Base-by-base conservation (phyloP, 2,113 vertebrate species). In the Lipotes vexillifer region DNA sequence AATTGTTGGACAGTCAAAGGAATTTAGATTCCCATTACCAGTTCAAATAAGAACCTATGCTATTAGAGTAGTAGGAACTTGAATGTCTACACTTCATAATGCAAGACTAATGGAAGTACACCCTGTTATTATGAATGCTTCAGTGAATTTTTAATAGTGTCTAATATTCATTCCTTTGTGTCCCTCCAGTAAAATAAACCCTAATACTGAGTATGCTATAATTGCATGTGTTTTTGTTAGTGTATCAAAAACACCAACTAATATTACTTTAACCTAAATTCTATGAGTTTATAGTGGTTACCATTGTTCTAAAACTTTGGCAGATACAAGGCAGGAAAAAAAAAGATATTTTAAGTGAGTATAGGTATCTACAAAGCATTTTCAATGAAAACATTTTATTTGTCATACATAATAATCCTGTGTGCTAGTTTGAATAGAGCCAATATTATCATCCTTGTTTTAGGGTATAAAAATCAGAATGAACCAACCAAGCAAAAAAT, bases 381-480 rank as follows among this genome's bases (percentile, higher is more conserved):
- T 92, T 89, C 72, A 96, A 8, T 65, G 8, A 59, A n/a, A 33
- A 75, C 61, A 8, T 44, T 88, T 90, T 33, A 74, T 74, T 93
- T 90, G 52, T 90, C 36, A 81, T 74, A 36, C 3, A 17, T 88
- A 88, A 81, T 20, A 87, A 92, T 90, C 44, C 23, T 41, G 2
- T 83, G 46, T 87, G 17, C 13, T 63, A 68, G 33, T 78, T 95
- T 77, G 66, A 55, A n/a, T 61, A 49, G 20, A 55, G 13, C 12
- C 33, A 63, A 3, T 78, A 71, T 65, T 59, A 93, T 12, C 86
- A 9, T 36, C 17, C 12, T 95, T 18, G 68, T 63, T 92, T 90
- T 52, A 59, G 31, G 89, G 36, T 66, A 90, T 93, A 90, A 93
- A 80, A 85, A 85, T 82, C 20, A 90, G 87, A 94, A 72, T 8